These are phyloP conservation scores for Phataginus tricuspis DNA, from an alignment of 2,797 vertebrate species.

Conservation along the genomic window DNA sequence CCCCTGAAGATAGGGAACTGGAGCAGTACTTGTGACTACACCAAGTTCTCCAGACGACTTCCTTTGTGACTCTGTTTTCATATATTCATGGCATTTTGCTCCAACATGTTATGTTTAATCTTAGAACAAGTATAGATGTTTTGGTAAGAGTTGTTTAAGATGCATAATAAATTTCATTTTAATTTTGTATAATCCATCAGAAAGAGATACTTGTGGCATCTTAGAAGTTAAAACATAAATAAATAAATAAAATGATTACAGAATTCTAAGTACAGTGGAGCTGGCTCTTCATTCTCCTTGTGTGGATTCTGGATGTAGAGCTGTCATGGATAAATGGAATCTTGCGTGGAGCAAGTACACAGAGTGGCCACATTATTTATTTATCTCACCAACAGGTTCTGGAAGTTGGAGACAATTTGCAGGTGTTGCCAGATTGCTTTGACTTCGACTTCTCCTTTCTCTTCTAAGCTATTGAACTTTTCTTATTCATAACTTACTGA, in stretches of 20 bases:
- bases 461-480: neutral
- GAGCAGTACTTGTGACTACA: constrained; percentile 58
- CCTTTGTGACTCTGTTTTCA: constrained; percentile 73
- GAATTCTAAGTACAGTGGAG: constrained; percentile 15
- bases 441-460: neutral
- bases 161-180: constrained; percentile 71
- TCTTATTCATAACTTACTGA: constrained; percentile 5
- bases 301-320: neutral
- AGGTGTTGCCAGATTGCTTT: neutral
- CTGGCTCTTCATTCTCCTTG: neutral
- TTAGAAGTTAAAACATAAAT: constrained; percentile 52
- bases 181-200: constrained; percentile 66
- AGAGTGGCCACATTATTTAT: neutral
- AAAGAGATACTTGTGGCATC: constrained; percentile 58
- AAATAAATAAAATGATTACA: neutral
- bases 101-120: constrained; percentile 74
- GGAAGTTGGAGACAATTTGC: neutral
- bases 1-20: constrained; percentile 37
- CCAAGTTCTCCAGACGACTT: constrained; percentile 71
- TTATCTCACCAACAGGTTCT: neutral
- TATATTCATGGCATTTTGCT: constrained; percentile 71
- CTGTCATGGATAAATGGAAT: neutral
- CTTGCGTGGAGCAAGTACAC: neutral
- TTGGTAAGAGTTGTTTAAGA: constrained; percentile 69
- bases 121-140: constrained; percentile 72